These are phyloP conservation scores for Heliconius congener DNA, from an alignment of 1,140 invertebrate species.

Conservation along the genomic window DNA sequence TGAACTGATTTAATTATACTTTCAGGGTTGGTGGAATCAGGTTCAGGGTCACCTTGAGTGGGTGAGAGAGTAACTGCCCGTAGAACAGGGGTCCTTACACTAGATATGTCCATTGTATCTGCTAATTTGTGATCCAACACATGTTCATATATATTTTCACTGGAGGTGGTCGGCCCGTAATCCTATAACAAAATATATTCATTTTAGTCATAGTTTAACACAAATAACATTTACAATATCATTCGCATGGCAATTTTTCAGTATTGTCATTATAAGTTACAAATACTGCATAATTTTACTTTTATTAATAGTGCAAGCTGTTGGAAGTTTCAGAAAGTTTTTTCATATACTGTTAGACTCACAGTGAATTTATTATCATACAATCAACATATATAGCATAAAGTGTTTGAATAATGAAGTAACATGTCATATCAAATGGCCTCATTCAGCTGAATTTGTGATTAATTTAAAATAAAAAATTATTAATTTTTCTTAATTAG, in stretches of 20 bases:
- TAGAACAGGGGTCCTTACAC: conserved; percentile 69
- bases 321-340: neutral
- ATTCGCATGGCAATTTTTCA: neutral
- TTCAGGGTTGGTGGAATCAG: conserved; percentile 76
- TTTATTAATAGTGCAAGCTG: neutral
- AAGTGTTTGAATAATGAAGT: conserved; percentile 23
- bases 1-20: conserved; percentile 72
- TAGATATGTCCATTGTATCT: conserved; percentile 74
- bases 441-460: conserved; percentile 32
- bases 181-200: conserved; percentile 63
- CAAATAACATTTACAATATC: neutral
- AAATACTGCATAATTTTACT: neutral
- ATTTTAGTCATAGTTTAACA: neutral
- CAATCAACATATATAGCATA: conserved; percentile 44
- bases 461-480: conserved; percentile 24
- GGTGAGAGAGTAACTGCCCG: conserved; percentile 66
- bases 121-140: conserved; percentile 75
- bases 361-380: conserved; percentile 49
- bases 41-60: conserved; percentile 69
- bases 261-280: neutral
- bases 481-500: neutral
- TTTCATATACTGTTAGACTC: neutral
- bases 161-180: conserved; percentile 79
- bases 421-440: conserved; percentile 45
- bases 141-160: conserved; percentile 74